phyloP scores from a whole-genome alignment of 30 jellyfish, hydroid and myxozoan species.

The Turritopsis dohrnii region DNA sequence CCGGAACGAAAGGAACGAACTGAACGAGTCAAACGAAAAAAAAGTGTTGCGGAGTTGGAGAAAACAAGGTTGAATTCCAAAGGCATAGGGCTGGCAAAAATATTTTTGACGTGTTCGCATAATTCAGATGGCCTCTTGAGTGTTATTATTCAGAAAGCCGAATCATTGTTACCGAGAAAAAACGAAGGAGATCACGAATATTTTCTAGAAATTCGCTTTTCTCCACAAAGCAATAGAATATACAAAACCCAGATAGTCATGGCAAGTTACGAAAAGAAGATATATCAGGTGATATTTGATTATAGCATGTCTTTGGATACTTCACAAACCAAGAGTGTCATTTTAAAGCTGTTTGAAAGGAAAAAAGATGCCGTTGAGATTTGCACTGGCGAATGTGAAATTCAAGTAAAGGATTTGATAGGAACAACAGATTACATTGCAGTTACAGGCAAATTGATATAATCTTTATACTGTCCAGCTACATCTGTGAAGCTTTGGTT shows the following conservation, averaged over 20 bases:
- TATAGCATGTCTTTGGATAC: neutral
- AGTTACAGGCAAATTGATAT: neutral
- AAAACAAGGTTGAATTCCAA: neutral
- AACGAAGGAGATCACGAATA: neutral
- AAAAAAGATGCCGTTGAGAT: neutral
- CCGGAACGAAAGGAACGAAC: neutral
- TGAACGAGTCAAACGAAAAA: neutral
- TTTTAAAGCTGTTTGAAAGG: neutral
- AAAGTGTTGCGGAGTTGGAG: neutral
- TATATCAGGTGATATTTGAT: neutral
- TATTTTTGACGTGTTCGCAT: neutral
- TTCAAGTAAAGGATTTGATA: neutral
- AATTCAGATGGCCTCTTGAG: neutral
- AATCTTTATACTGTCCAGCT: too few relatives aligned
- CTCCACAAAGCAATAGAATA: neutral
- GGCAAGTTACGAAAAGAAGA: neutral
- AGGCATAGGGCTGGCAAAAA: neutral
- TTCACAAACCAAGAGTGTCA: neutral
- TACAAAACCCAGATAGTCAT: neutral
- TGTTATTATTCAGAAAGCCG: neutral
- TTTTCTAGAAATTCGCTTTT: neutral
- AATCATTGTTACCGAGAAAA: neutral
- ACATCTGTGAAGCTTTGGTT: too few relatives aligned
- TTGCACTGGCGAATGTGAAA: neutral
- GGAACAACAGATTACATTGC: neutral